Evolutionary conservation across 2,888 invertebrate species (phyloP), one percentile per base, ranked within the genome.

Genomic region (Sarcophaga variegata): DNA sequence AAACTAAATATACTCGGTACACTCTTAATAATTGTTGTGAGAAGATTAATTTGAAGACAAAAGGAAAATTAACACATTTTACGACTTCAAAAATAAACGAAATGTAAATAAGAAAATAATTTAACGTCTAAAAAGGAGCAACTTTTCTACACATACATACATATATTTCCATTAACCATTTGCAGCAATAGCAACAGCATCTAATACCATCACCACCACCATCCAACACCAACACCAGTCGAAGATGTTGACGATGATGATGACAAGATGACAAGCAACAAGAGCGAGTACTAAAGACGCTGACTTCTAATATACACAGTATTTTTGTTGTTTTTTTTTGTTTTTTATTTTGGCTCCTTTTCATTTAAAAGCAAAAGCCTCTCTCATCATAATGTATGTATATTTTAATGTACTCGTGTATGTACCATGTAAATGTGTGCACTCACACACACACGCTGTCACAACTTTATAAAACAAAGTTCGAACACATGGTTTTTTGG

Each of bases 401-500:
- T 59, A 67, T 22, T 49, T 12, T 14, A 54, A 54, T 47, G 72
- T 14, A 49, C 49, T 37, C 10, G 37, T 37, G 10, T 37, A 37
- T 10, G 37, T 37, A 37, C 8, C 8, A 60, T 60, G 45, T 62
- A 47, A n/a, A 27, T 64, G 64, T 54, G 54, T 27, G 22, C 27
- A 59, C 4, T 17, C 25, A 47, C 20, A 63, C 60, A 77, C 4
- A 63, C 66, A 77, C 47, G 67, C 63, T 83, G 62, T 83, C 70
- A 74, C 81, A 87, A 76, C 60, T 80, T 84, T 80, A 75, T 81
- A 69, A 84, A 82, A 84, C 76, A 84, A 87, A 84, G 84, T 87
- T 84, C 67, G 71, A 87, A 81, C 87, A 87, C 84, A 87, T 87
- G 87, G 79, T 84, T 87, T 84, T 87, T 83, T 59, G 66, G 54